These are phyloP conservation scores for Enteromius fasciolatus DNA, from an alignment of 2,797 vertebrate species.

Conservation along the genomic window DNA sequence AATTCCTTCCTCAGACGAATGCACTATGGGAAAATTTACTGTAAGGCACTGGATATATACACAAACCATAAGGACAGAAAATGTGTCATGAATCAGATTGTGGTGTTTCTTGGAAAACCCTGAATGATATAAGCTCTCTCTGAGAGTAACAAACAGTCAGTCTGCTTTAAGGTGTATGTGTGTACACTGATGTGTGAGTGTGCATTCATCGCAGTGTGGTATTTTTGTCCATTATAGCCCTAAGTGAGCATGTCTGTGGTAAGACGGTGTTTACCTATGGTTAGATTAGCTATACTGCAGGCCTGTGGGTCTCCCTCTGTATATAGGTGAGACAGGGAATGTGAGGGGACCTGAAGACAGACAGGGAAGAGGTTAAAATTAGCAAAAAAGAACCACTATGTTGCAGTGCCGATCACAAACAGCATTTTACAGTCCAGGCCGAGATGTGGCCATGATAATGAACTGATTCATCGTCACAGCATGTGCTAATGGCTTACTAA, in stretches of 20 bases:
- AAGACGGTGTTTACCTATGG: slow-evolving; percentile 60
- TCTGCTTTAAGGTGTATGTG: slow-evolving; percentile 54
- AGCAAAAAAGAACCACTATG: slow-evolving; percentile 56
- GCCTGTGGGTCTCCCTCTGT: slow-evolving; percentile 57
- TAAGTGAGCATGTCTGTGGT: slow-evolving; percentile 63
- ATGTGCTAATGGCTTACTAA: slow-evolving; percentile 27
- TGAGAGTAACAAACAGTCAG: slow-evolving; percentile 56
- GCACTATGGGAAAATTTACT: slow-evolving; percentile 37
- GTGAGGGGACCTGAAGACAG: slow-evolving; percentile 59
- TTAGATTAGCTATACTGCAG: slow-evolving; percentile 60
- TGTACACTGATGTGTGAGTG: slow-evolving; percentile 59
- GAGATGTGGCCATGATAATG: slow-evolving; percentile 35
- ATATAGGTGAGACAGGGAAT: slow-evolving; percentile 61
- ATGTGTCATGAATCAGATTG: slow-evolving; percentile 61
- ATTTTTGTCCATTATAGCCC: slow-evolving; percentile 64
- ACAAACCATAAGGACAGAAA: slow-evolving; percentile 60
- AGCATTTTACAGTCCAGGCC: slow-evolving; percentile 36
- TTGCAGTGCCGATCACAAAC: slow-evolving; percentile 52
- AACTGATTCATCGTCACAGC: slow-evolving; percentile 41
- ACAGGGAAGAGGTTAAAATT: slow-evolving; percentile 59
- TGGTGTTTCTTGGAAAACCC: slow-evolving; percentile 54
- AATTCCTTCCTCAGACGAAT: slow-evolving; percentile 29
- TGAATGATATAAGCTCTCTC: slow-evolving; percentile 57
- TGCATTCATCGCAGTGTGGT: slow-evolving; percentile 61
- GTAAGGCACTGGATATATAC: slow-evolving; percentile 46